Base-by-base conservation (phyloP, 2,888 invertebrate species). In the Nemoura dubitans region DNA sequence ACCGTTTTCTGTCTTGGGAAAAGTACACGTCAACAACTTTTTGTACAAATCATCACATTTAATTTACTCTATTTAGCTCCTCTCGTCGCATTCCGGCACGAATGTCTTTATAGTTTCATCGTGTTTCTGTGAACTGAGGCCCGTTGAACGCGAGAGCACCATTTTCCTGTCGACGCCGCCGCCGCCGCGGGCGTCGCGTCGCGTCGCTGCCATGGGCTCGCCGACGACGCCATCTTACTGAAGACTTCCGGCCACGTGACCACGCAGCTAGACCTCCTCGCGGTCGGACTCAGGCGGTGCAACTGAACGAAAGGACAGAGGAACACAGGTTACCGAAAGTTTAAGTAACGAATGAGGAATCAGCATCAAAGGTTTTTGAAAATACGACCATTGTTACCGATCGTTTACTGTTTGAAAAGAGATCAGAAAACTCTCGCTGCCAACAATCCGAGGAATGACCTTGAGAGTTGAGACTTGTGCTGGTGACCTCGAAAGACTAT, bases 41-140 rank as follows among this genome's bases (percentile, higher is more conserved):
- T 93, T 93, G 93, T 93, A 93, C 93, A 93, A 92, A 93, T 93
- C 93, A 93, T 93, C 93, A 93, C 93, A 93, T 93, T 87, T 84
- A 87, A 80, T 84, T 86, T 83, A 87, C 30, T 30, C 28, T 36
- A 83, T 36, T 78, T 78, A 6, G 76, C 78, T 27, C n/a, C 7
- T 78, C 16, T 78, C 26, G 28, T 25, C 28, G 78, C 26, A 28
- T 78, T 59, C 59, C 59, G 21, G n/a, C 7, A 78, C 78, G 78
- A 78, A 78, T 78, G 27, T 78, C 78, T 6, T 78, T 28, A 10
- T 30, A 27, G 81, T 2, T 30, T 81, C 7, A 81, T 28, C 28
- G 29, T 30, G 28, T 81, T 6, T 81, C 3, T 78, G 81, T 81
- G 59, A 81, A 26, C 59, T 59, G 29, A 28, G 59, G 76, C 84